These are phyloP conservation scores for Carettochelys insculpta DNA, from an alignment of 2,113 vertebrate species.

Conservation along the genomic window DNA sequence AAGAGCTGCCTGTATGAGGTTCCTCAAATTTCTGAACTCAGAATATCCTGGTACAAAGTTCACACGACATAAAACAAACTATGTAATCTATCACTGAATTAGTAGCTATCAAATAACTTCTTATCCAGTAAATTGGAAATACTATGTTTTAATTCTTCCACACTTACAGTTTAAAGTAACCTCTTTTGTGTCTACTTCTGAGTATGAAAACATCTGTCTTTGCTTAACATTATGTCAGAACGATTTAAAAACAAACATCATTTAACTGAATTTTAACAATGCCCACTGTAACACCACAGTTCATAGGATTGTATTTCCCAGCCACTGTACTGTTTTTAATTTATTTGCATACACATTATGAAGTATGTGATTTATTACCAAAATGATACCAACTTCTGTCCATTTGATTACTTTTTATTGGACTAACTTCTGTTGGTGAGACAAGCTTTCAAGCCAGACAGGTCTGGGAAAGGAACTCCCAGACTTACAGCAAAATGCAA, in stretches of 20 bases:
- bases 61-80: neutral
- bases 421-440: neutral
- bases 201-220: neutral
- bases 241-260: neutral
- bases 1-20: neutral
- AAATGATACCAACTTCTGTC: neutral
- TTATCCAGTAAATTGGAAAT: neutral
- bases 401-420: constrained; percentile 38
- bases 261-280: neutral
- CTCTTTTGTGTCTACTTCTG: neutral
- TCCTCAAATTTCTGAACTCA: neutral
- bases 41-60: constrained; percentile 1
- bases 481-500: neutral
- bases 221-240: neutral
- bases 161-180: neutral
- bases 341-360: neutral
- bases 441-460: neutral
- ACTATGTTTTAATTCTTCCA: constrained; percentile 24
- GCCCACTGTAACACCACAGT: neutral
- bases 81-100: neutral
- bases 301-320: neutral
- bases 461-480: neutral
- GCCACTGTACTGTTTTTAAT: neutral
- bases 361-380: neutral
- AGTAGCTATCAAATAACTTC: constrained; percentile 7